Conservation (phyloP, 2,113 vertebrate species). For the Triplophysa dalaica region DNA sequence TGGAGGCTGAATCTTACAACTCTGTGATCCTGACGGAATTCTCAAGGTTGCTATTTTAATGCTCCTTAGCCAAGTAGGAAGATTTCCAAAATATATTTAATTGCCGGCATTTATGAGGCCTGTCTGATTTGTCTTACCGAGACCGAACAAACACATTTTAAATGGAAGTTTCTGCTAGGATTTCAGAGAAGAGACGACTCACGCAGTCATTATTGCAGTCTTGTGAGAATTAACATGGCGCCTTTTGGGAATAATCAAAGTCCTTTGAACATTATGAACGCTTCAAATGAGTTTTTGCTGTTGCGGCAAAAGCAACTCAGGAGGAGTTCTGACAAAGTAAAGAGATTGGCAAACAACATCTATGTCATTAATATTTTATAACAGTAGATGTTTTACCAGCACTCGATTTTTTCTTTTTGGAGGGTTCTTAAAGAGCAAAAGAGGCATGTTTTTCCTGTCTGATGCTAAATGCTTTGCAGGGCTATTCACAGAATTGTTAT, state of each 20-base stretch:
- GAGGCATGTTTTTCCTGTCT: too few species aligned
- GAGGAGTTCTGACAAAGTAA: too few species aligned
- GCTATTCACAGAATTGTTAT: too few species aligned
- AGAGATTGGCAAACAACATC: too few species aligned
- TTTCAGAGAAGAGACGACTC: constrained; percentile 26
- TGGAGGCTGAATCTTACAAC: constrained; percentile 13
- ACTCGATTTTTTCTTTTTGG: too few species aligned
- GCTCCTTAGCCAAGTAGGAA: constrained; percentile 30
- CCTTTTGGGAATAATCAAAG: constrained; percentile 66
- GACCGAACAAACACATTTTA: constrained; percentile 26
- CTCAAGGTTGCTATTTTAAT: constrained; percentile 37
- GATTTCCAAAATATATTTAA: constrained; percentile 49
- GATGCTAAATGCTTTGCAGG: too few species aligned
- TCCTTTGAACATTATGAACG: constrained; percentile 61
- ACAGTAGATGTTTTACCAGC: too few species aligned
- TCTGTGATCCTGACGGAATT: constrained; percentile 34
- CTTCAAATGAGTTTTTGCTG: constrained; percentile 58
- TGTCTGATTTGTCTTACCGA: constrained; percentile 15
- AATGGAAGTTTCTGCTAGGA: constrained; percentile 12
- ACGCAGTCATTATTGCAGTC: constrained; percentile 58
- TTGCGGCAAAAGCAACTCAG: constrained; percentile 47
- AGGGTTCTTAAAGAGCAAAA: too few species aligned
- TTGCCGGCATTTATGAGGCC: constrained; percentile 38
- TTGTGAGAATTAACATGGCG: constrained; percentile 60
- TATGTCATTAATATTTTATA: too few species aligned